Base-by-base conservation (phyloP, 2,888 invertebrate genomes). In the Pilophorus perplexus region DNA sequence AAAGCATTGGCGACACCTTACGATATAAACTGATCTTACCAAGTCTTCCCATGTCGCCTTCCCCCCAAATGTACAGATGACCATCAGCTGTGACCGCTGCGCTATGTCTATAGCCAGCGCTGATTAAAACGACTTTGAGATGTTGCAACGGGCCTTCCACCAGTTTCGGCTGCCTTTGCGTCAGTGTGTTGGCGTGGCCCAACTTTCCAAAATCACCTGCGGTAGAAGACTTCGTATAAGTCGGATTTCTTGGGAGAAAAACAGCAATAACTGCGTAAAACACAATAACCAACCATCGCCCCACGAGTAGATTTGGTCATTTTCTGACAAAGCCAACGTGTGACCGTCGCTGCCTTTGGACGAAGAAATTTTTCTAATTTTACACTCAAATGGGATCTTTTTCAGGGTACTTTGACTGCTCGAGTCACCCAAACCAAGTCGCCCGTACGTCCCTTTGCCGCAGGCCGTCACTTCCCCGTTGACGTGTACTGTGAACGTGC, bases 391-490 rank as follows among this genome's bases (percentile, higher is more conserved):
- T 38, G 78, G 75, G 54, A 84, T 77, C 62, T 79, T 79, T 73
- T 83, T 83, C 1, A 83, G 84, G 48, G 79, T 74, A 8, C 79
- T 77, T 73, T 84, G 84, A 74, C 83, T 84, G 64, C 80, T 80
- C 1, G 83, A 83, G 74, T 84, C 84, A 0, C 84, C 84, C 1
- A 84, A 76, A 1, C 84, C 84, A n/a, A 85, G 75, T 23, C 84
- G 78, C 1, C 84, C 84, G 74, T 84, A 84, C 72, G 83, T 84
- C 0, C 84, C 84, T 75, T 84, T 84, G 2, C 84, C 84, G 75
- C 84, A 84, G 1, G 83, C 84, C 72, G 80, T 81, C 16, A 84
- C 80, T 57, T 79, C 78, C 2, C 84, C 84, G 73, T 82, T 82
- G 69, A 76, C 77, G 71, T 83, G 81, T 10, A 84, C 80, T 1